phyloP scores from a whole-genome alignment of 2,113 vertebrate genomes.

The Mixornis gularis region DNA sequence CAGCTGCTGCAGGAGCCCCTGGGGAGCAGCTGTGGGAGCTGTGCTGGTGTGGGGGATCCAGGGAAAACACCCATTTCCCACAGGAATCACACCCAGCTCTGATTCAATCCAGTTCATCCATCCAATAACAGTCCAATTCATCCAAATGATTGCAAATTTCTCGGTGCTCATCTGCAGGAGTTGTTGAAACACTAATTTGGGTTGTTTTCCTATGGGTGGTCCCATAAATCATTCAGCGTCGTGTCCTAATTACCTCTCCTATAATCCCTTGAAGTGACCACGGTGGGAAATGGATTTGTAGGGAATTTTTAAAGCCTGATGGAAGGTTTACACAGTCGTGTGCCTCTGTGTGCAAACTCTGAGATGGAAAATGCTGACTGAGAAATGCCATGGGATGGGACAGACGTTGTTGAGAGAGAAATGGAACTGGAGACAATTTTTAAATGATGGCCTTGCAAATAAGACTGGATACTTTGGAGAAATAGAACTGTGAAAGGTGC shows the following conservation, averaged over 20 bases:
- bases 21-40: background rate
- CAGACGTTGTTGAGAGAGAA: no score
- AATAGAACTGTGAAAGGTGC: no score
- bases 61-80: background rate
- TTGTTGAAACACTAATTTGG: background rate
- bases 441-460: no score
- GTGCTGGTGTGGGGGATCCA: background rate
- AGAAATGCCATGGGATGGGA: no score
- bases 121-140: no score
- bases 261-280: background rate
- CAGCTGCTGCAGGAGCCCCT: background rate
- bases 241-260: background rate
- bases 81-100: background rate
- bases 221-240: background rate
- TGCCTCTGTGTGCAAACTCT: no score
- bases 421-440: no score
- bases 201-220: background rate
- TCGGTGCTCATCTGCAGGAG: background rate
- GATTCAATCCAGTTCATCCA: background rate
- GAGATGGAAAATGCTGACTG: no score
- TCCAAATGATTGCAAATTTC: background rate
- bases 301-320: no score
- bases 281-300: no score
- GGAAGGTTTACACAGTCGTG: no score
- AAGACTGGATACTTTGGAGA: no score